Evolutionary conservation across 2,113 vertebrate species (phyloP).

Genomic region (Pluvialis apricaria): DNA sequence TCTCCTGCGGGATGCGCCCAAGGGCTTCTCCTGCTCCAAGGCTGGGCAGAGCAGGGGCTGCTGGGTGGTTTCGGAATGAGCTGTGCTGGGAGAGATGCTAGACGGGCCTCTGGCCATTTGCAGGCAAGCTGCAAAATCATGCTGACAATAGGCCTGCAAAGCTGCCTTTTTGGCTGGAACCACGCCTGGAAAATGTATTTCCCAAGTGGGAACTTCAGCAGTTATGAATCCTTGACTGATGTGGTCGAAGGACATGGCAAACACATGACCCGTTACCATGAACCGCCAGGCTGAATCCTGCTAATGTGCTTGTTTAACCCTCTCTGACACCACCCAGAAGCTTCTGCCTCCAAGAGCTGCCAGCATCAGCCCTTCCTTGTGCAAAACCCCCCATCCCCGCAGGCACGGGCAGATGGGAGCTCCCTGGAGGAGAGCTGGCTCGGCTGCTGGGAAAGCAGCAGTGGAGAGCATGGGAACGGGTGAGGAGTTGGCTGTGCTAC

Average conservation of each 20-base stretch:
- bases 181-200: slow-evolving; percentile 49
- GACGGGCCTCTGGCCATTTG: slow-evolving; percentile 33
- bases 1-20: neutral
- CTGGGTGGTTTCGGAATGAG: neutral
- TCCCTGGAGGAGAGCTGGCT: neutral
- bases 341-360: neutral
- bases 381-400: neutral
- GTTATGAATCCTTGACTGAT: slow-evolving; percentile 3
- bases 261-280: neutral
- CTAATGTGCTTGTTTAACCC: slow-evolving; percentile 28
- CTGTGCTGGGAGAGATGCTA: neutral
- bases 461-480: slow-evolving; percentile 16
- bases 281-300: neutral
- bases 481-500: neutral
- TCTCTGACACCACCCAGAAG: neutral
- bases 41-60: neutral
- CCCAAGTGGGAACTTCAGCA: slow-evolving; percentile 48
- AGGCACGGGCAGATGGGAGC: neutral
- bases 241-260: slow-evolving; percentile 28
- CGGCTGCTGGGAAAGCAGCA: slow-evolving; percentile 39
- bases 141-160: slow-evolving; percentile 54
- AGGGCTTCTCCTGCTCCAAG: neutral
- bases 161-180: slow-evolving; percentile 45
- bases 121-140: slow-evolving; percentile 60
- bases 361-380: neutral